Conservation (phyloP, 1,140 invertebrate genomes). For the Pseudobourletiella spinata region DNA sequence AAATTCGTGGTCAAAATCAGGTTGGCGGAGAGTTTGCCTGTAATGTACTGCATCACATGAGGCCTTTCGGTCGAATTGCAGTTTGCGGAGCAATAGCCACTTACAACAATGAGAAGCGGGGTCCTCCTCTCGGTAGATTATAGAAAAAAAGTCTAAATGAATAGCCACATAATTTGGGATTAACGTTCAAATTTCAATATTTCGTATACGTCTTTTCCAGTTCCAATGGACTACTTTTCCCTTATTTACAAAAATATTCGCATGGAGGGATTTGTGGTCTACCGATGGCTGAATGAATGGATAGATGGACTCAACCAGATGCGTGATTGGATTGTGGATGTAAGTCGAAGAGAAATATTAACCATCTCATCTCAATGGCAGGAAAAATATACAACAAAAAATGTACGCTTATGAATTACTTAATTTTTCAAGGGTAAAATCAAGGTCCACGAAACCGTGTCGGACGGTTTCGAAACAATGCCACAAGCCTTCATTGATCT, state of each 20-base stretch:
- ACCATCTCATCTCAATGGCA: no score
- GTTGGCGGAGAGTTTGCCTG: slow-evolving; percentile 58
- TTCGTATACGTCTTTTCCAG: no score
- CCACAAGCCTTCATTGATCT: slow-evolving; percentile 43
- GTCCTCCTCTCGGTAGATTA: slow-evolving; percentile 38
- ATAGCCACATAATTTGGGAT: no score
- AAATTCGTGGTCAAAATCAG: no score
- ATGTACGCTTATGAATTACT: no score
- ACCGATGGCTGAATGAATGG: slow-evolving; percentile 45
- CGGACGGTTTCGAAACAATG: slow-evolving; percentile 45
- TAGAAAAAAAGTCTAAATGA: no score
- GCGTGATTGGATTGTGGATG: slow-evolving; percentile 51
- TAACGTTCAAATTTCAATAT: no score
- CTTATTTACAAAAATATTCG: slow-evolving; percentile 48
- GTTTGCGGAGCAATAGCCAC: slow-evolving; percentile 47
- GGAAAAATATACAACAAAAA: no score
- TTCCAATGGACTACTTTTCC: slow-evolving; percentile 45
- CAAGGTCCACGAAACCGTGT: slow-evolving; percentile 42
- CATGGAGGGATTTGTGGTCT: slow-evolving; percentile 53
- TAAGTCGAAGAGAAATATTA: slow-evolving; percentile 23
- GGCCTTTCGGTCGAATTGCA: slow-evolving; percentile 49
- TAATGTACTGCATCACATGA: slow-evolving; percentile 53
- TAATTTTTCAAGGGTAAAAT: slow-evolving; percentile 43
- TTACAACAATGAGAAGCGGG: slow-evolving; percentile 39
- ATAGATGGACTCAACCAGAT: slow-evolving; percentile 50